phyloP scores from a whole-genome alignment of 2,113 vertebrate species.

The Otus sunia region DNA sequence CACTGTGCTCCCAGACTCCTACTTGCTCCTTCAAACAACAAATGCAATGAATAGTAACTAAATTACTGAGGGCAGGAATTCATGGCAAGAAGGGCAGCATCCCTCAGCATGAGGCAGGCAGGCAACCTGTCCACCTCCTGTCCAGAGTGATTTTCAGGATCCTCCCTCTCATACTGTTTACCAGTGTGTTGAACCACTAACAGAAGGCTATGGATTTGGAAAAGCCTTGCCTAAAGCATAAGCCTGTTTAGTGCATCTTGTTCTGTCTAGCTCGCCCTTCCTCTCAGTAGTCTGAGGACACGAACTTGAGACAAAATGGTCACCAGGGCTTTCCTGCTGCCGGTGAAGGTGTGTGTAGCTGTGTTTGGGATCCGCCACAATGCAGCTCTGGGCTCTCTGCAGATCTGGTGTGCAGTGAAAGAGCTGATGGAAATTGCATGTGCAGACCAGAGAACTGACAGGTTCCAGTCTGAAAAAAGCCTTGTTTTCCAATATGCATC shows the following conservation, averaged over 20 bases:
- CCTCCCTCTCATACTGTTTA: not conserved
- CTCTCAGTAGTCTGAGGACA: not conserved
- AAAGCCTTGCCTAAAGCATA: not conserved
- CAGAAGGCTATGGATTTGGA: not conserved
- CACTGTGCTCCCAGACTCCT: not conserved
- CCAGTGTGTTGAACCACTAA: not conserved
- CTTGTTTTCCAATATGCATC: not conserved
- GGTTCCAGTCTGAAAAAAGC: not conserved
- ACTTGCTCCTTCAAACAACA: not conserved
- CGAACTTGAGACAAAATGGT: not conserved
- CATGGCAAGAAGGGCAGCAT: not conserved
- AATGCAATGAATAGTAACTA: not conserved
- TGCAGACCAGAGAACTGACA: not conserved
- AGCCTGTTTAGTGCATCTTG: not conserved
- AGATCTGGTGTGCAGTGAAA: not conserved
- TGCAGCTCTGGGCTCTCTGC: not conserved
- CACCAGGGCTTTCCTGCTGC: not conserved
- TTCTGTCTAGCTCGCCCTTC: not conserved
- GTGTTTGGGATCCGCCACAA: not conserved
- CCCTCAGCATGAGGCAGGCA: not conserved
- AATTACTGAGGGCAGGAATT: not conserved
- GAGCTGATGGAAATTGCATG: not conserved
- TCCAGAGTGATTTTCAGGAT: not conserved
- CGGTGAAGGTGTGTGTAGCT: not conserved
- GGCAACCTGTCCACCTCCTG: not conserved